Evolutionary conservation across 2,113 vertebrate species (phyloP), one percentile per base, ranked within the genome.

Genomic region (Ia io): DNA sequence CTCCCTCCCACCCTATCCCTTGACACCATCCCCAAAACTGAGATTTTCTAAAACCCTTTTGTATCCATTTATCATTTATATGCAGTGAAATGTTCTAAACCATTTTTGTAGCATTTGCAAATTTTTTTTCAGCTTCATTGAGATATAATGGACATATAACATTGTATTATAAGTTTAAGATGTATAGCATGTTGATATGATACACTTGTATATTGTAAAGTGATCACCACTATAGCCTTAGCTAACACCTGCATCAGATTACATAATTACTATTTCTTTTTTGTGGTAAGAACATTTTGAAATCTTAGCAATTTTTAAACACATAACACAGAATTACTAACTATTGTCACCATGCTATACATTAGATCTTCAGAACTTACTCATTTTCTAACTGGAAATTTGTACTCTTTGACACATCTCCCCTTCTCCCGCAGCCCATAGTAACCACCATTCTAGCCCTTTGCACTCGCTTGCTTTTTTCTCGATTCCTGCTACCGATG

Each of bases 1-100:
- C 25, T 73, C 35, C 56, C 17, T 78, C 30, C 28, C 1, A 23
- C 59, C 7, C 44, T 65, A 0, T 67, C 32, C 32, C 10, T 85
- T 25, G 37, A 32, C 59, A 77, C 28, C 20, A 8, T 18, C 18
- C 61, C 32, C 6, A 44, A 95, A 78, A 91, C 18, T 51, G 9
- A 2, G 35, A 93, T 71, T 91, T 65, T 94, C 42, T 94, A 13
- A n/a, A n/a, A n/a, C 9, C 37, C n/a, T 93, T 91, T 79, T 84
- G 23, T 32, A 35, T 74, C 47, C 28, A 25, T 49, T 93, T 93
- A n/a, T 78, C 82, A 42, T 63, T 95, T 92, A 93, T 61, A 63
- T 51, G 61, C 13, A 91, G 13, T 94, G 20, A 84, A 84, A 32
- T 82, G 23, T 42, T 69, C 1, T 79, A 47, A 78, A 65, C 22